Conservation (phyloP, 2,888 invertebrate species). For the Phengaris arion region DNA sequence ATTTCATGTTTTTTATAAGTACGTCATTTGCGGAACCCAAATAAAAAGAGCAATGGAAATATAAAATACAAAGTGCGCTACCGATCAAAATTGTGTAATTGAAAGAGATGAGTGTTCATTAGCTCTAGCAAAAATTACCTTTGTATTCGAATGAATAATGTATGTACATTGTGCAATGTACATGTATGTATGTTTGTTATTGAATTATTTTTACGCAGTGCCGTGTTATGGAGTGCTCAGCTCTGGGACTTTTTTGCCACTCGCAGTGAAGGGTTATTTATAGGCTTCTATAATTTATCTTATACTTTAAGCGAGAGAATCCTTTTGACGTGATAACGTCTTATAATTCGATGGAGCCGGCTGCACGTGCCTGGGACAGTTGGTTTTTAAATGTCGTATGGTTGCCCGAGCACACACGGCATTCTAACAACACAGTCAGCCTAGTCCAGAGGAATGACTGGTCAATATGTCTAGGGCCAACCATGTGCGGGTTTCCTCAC, state of each 20-base stretch:
- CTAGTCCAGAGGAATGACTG: too few relatives aligned
- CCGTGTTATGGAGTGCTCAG: not conserved
- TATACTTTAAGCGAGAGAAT: too few relatives aligned
- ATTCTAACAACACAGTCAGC: too few relatives aligned
- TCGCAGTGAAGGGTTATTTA: not conserved
- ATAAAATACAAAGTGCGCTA: not conserved
- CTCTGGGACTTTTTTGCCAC: not conserved
- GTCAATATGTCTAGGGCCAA: too few relatives aligned
- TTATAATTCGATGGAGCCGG: too few relatives aligned
- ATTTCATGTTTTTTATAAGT: not conserved
- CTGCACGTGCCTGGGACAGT: too few relatives aligned
- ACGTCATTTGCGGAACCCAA: not conserved
- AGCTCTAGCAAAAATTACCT: conserved; percentile 20
- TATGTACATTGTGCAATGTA: not conserved
- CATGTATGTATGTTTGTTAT: not conserved
- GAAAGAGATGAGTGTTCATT: conserved; percentile 21
- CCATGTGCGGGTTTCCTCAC: too few relatives aligned
- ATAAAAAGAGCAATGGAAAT: not conserved
- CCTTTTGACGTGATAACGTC: too few relatives aligned
- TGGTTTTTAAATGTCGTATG: too few relatives aligned
- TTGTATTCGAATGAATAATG: conserved; percentile 22
- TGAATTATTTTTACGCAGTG: not conserved
- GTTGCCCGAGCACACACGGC: too few relatives aligned
- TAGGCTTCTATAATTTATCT: not conserved
- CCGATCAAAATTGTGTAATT: conserved; percentile 12